Evolutionary conservation across 2,888 invertebrate genomes (phyloP), one percentile per base, ranked within the genome.

Genomic region (Drosophila kanekoi): DNA sequence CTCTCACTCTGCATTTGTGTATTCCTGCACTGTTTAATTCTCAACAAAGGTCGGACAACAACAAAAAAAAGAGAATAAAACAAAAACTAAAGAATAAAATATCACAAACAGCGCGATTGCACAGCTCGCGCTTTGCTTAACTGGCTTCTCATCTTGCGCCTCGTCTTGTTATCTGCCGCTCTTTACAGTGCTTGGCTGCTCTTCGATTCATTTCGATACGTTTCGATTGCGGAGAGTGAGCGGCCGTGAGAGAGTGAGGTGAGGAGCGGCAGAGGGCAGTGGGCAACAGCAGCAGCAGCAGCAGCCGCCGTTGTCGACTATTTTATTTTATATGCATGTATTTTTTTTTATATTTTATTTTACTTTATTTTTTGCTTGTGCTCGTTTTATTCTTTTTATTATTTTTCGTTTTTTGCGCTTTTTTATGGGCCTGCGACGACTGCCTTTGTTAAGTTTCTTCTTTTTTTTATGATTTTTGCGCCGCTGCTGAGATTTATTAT

Each of bases 401-500:
- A 28, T 54, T 54, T 44, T 44, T 75, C 54, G 51, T 60, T 56
- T 59, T 79, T 83, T 77, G 83, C 51, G 77, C 49, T 63, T 80
- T 77, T 79, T 80, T 81, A 81, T 81, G 84, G 72, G 79, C 65
- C 58, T 79, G 62, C 62, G 60, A 56, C 62, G 64, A 58, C 72
- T 72, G 79, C 84, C 69, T 83, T 80, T 80, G 80, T 83, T 81
- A 66, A 78, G 65, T 57, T 72, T 62, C 56, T 18, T 49, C 37
- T 67, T 75, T 56, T 78, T 77, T 84, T 75, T 81, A 81, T 84
- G 81, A 78, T 81, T 70, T 78, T 69, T 81, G 64, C 58, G 65
- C 61, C 59, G 70, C 76, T 70, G 73, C 73, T 58, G 79, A 81
- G 84, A 84, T 84, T 84, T 81, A 81, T 81, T 81, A 81, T 81